A percentile compares a stretch with the other conserved stretches of the same genome.
Evolutionary conservation across 2,113 vertebrate species (phyloP).

Genomic region (Thunnus thynnus): DNA sequence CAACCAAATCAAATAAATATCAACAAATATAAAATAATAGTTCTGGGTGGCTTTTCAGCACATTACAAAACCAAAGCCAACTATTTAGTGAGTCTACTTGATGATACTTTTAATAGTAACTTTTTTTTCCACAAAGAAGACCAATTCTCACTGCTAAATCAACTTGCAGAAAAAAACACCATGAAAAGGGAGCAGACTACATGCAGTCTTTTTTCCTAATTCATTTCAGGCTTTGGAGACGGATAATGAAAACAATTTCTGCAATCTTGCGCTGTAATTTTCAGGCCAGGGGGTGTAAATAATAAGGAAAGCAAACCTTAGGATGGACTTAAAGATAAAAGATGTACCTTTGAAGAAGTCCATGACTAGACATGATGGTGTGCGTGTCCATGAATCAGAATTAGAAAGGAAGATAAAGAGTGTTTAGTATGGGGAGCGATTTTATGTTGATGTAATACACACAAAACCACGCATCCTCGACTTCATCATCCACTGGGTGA

Average conservation of each 20-base stretch:
- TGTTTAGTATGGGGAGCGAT: conserved; percentile 1
- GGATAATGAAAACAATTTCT: conserved; percentile 43
- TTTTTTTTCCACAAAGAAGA: neutral
- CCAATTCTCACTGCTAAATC: conserved; percentile 2
- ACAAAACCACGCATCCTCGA: neutral
- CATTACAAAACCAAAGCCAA: neutral
- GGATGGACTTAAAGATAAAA: conserved; percentile 2
- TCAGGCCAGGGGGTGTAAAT: neutral
- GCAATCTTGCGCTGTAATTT: conserved; percentile 15
- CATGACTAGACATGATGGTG: neutral
- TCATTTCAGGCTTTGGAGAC: conserved; percentile 28
- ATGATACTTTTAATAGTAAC: neutral
- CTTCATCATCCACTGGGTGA: neutral
- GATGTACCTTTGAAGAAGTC: neutral
- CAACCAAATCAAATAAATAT: no score
- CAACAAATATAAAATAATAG: no score
- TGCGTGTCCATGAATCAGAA: neutral
- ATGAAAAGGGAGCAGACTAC: conserved; percentile 2
- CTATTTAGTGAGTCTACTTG: neutral
- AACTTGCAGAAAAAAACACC: conserved; percentile 3
- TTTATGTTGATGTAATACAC: neutral
- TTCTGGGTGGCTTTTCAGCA: no score
- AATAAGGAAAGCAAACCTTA: conserved; percentile 14
- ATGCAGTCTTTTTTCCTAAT: conserved; percentile 3
- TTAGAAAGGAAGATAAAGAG: neutral